Base-by-base conservation (phyloP, 1,140 invertebrate species). In the Zaprionus inermis region DNA sequence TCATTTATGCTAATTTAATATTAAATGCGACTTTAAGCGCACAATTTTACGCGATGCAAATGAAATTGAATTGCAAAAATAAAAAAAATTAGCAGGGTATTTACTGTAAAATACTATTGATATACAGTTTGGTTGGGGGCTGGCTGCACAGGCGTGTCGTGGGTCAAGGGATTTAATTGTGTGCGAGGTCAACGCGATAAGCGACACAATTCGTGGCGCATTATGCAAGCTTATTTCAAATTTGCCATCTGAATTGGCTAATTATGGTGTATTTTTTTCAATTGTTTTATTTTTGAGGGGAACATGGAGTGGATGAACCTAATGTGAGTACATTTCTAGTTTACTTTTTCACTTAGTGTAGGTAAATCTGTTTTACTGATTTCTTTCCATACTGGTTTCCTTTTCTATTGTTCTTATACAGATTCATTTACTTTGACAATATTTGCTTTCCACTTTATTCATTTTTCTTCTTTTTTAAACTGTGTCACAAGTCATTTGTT, bases 1-100 rank as follows among this genome's bases (percentile, higher is more conserved):
- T 41, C 28, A 64, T 70, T 74, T 59, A 63, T 64, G 44, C 52
- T 71, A 75, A 75, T 75, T 71, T 54, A 65, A 75, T 65, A 75
- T 73, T 51, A 38, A 61, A 73, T 30, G 30, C 38, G 6, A 41
- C n/a, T 55, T 61, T 70, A 22, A 61, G 38, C 38, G 32, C 32
- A 22, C 69, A 63, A 70, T 70, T 22, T 28, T 12, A 36, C 16
- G 12, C 60, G 60, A 51, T 60, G 56, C 44, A 68, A 70, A 74
- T 63, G 49, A 46, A 70, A 75, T 75, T 71, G 55, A 74, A 74
- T 63, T 63, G 72, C 66, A 57, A 58, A 63, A 44, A 44, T 10
- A 9, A 3, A 41, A 55, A 60, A 58, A 30, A 20, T 38, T 54
- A 72, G 5, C 36, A 46, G 24, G 3, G 20, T 44, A 72, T 64